Conservation (phyloP, 2,113 vertebrate genomes). For the Carollia perspicillata region DNA sequence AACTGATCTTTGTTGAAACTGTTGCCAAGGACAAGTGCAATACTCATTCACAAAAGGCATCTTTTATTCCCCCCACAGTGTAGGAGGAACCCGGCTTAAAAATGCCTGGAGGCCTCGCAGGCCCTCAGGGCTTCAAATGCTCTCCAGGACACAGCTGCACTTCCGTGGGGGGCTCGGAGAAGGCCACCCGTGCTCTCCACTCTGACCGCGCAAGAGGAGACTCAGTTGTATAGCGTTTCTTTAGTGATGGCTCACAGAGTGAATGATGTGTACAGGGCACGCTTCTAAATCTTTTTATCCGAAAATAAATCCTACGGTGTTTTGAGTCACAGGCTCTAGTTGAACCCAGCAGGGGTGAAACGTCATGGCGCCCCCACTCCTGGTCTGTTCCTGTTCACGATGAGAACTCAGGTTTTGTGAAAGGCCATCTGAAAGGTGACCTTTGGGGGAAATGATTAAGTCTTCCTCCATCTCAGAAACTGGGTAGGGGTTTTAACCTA, state of each 20-base stretch:
- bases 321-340: not conserved
- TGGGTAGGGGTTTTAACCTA: not conserved
- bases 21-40: not conserved
- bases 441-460: not conserved
- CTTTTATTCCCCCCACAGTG: too few relatives aligned
- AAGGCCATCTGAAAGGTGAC: not conserved
- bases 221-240: not conserved
- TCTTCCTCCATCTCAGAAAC: not conserved
- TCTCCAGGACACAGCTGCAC: not conserved
- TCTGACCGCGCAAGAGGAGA: not conserved
- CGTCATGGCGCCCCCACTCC: accelerated
- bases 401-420: not conserved
- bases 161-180: not conserved
- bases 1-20: not conserved
- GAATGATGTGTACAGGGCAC: not conserved
- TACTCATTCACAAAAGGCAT: not conserved
- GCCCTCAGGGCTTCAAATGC: not conserved
- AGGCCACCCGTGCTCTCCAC: not conserved
- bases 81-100: not conserved
- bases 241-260: not conserved
- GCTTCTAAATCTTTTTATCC: not conserved
- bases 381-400: not conserved
- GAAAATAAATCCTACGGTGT: not conserved
- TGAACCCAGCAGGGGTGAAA: not conserved
- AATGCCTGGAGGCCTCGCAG: accelerated